Base-by-base conservation (phyloP, 2,797 vertebrate genomes). In the Molossus molossus region DNA sequence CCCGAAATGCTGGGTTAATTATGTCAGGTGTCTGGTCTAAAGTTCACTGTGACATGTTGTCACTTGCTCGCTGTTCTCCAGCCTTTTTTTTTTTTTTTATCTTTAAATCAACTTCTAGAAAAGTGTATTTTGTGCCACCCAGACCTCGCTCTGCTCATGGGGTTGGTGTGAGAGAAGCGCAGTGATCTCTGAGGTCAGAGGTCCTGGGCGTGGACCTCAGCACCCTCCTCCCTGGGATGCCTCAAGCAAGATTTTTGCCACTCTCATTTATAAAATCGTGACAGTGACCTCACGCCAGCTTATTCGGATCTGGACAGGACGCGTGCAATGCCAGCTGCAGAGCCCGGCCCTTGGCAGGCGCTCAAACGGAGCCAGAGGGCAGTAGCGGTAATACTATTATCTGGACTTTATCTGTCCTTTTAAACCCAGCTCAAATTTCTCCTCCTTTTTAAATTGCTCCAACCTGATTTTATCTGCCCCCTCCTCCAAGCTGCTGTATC, bases 361-460 rank as follows among this genome's bases (percentile, higher is more conserved):
- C 73, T 89, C 89, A 57, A 9, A 33, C 10, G 72, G 82, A 89
- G 86, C 62, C 6, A 9, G 9, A 55, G 37, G 76, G 65, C 82
- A 37, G 37, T 27, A 1, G 17, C 67, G 13, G 15, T 25, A 11
- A 65, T 40, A 25, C 53, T 58, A 17, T 76, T 92, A 33, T 82
- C 72, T 37, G 23, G 40, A 53, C 85, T 53, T 87, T 92, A 85
- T 90, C 95, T 89, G 1, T 77, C 95, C 92, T 90, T 96, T 87
- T 55, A 93, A 77, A 93, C 40, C 64, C 67, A 65, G 79, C 86
- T 95, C 93, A 95, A 11, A 90, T 96, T 95, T 94, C 90, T 89
- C 67, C 62, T 90, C 64, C 80, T 93, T 65, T 95, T 88, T 81
- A 90, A 97, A 90, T 85, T n/a, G 65, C 84, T 93, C 84, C 8